phyloP scores from a whole-genome alignment of 2,113 vertebrate species.

The Siniperca knerii region DNA sequence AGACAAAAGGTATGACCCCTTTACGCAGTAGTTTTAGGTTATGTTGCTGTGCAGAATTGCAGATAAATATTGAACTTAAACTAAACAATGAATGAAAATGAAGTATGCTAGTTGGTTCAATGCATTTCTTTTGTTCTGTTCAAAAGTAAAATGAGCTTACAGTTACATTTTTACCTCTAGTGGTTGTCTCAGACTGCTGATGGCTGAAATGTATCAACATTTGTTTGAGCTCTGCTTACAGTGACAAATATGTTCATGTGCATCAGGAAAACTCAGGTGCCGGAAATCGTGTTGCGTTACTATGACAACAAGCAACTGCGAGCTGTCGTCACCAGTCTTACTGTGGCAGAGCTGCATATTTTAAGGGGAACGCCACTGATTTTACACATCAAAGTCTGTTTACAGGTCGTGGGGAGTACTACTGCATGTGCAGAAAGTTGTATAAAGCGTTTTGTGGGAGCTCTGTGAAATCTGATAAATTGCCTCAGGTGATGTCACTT shows the following conservation, averaged over 20 bases:
- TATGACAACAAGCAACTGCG: neutral
- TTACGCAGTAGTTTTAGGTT: neutral
- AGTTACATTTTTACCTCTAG: neutral
- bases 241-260: slow-evolving; percentile 1
- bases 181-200: neutral
- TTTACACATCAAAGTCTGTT: neutral
- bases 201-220: neutral
- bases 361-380: neutral
- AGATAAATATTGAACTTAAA: neutral
- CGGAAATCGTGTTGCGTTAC: neutral
- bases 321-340: neutral
- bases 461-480: neutral
- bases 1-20: neutral
- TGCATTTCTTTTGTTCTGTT: neutral
- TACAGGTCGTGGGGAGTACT: neutral
- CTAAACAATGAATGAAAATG: neutral
- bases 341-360: neutral
- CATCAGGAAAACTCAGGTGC: slow-evolving; percentile 1
- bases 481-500: neutral
- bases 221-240: neutral
- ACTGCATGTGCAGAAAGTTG: neutral
- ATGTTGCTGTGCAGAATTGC: neutral
- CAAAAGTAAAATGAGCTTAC: neutral
- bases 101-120: neutral
- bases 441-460: neutral